Conservation (phyloP, 2,888 invertebrate genomes). For the Tetheella fluctuosa region DNA sequence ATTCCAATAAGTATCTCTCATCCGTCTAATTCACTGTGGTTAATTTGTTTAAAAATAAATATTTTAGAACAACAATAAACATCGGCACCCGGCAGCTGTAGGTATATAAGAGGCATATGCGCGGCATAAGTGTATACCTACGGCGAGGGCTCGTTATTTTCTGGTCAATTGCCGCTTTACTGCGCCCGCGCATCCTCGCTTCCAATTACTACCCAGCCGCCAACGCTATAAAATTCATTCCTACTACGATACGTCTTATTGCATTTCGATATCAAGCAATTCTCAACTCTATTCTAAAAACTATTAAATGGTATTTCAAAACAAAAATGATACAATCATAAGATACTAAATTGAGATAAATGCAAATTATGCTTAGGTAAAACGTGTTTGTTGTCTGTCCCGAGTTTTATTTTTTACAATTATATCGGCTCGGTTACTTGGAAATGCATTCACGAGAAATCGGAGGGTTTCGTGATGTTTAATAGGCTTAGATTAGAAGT, state of each 20-base stretch:
- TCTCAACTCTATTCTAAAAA: conserved; percentile 28
- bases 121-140: conserved; percentile 54
- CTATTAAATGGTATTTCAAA: conserved; percentile 22
- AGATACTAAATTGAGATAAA: conserved; percentile 39
- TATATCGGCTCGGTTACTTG: conserved; percentile 81
- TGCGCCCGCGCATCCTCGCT: conserved; percentile 82
- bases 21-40: conserved; percentile 31
- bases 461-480: conserved; percentile 77
- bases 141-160: conserved; percentile 80
- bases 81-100: conserved; percentile 71
- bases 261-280: conserved; percentile 26
- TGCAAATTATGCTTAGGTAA: conserved; percentile 83
- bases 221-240: conserved; percentile 72
- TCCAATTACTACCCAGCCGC: conserved; percentile 82
- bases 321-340: conserved; percentile 20
- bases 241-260: conserved; percentile 43
- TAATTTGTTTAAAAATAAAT: conserved; percentile 55
- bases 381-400: conserved; percentile 80
- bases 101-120: conserved; percentile 63
- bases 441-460: conserved; percentile 81
- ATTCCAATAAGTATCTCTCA: conserved; percentile 16
- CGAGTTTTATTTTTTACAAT: conserved; percentile 82
- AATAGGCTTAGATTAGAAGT: conserved; percentile 83
- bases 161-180: conserved; percentile 83
- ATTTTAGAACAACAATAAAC: conserved; percentile 59